These are phyloP conservation scores for Chlorops oryzae DNA, from an alignment of 1,140 invertebrate genomes.

Conservation along the genomic window DNA sequence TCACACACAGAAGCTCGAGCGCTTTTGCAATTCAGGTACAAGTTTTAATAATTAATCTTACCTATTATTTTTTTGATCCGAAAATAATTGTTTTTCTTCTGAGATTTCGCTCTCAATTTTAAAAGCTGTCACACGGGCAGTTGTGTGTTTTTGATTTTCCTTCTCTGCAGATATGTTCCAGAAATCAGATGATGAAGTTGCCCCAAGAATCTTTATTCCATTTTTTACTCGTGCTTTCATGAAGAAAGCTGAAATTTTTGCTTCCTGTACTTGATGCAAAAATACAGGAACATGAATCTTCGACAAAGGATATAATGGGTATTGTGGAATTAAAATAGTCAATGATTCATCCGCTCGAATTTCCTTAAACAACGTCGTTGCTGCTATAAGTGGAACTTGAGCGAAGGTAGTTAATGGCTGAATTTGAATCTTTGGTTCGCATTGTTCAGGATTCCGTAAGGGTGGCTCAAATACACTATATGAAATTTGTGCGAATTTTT, in stretches of 20 bases:
- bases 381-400: constrained; percentile 63
- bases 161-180: constrained; percentile 80
- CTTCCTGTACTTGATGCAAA: constrained; percentile 60
- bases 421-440: constrained; percentile 67
- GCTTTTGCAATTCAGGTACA: too few relatives aligned
- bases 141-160: constrained; percentile 72
- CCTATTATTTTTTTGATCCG: too few relatives aligned
- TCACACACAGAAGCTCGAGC: too few relatives aligned
- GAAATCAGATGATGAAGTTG: constrained; percentile 64
- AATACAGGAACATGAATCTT: constrained; percentile 80
- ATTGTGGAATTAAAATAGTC: constrained; percentile 79
- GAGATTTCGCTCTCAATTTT: constrained; percentile 55
- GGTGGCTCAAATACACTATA: constrained; percentile 78
- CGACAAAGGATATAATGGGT: constrained; percentile 79
- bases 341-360: constrained; percentile 71
- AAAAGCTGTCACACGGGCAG: constrained; percentile 77
- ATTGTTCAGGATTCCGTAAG: constrained; percentile 58
- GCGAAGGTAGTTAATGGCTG: constrained; percentile 54
- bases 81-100: too few relatives aligned
- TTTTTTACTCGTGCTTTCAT: constrained; percentile 81
- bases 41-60: too few relatives aligned
- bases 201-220: constrained; percentile 74
- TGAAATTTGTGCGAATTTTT: constrained; percentile 67
- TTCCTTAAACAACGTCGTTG: constrained; percentile 74
- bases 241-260: constrained; percentile 68